phyloP scores from a whole-genome alignment of 1,140 invertebrate genomes.

The Saxidomus purpurata region DNA sequence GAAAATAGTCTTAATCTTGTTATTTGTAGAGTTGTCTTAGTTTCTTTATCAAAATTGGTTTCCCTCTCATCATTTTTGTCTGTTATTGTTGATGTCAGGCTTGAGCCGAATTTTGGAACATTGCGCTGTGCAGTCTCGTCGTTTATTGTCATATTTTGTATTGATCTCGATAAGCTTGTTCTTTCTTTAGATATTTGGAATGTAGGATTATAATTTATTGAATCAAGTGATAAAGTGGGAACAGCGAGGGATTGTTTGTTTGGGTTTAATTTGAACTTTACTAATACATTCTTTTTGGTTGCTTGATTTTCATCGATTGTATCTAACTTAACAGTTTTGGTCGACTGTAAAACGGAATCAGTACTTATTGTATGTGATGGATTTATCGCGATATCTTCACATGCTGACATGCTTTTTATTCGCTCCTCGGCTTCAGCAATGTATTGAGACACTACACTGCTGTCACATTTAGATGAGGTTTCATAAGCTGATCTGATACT shows the following conservation, averaged over 20 bases:
- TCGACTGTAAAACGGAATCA: background rate
- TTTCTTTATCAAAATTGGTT: background rate
- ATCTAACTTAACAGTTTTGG: background rate
- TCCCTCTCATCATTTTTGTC: background rate
- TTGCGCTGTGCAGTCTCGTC: background rate
- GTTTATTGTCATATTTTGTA: background rate
- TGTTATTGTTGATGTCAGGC: too few relatives aligned
- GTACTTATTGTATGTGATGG: too few relatives aligned
- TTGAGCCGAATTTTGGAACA: background rate
- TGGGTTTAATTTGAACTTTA: background rate
- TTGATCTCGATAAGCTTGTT: slow-evolving; percentile 44
- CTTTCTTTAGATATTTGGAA: slow-evolving; percentile 18
- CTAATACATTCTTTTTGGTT: background rate
- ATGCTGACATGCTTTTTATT: background rate
- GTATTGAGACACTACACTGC: background rate
- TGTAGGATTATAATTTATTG: background rate
- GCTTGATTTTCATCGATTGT: background rate
- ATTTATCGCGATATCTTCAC: background rate
- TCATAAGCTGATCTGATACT: background rate
- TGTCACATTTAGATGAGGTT: background rate
- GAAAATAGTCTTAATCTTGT: slow-evolving; percentile 35
- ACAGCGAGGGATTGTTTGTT: slow-evolving; percentile 4
- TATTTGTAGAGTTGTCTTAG: background rate
- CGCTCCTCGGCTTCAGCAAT: slow-evolving; percentile 32
- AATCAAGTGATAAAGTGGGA: slow-evolving; percentile 30